Conservation (phyloP, 2,113 vertebrate genomes). For the Bombycilla garrulus region DNA sequence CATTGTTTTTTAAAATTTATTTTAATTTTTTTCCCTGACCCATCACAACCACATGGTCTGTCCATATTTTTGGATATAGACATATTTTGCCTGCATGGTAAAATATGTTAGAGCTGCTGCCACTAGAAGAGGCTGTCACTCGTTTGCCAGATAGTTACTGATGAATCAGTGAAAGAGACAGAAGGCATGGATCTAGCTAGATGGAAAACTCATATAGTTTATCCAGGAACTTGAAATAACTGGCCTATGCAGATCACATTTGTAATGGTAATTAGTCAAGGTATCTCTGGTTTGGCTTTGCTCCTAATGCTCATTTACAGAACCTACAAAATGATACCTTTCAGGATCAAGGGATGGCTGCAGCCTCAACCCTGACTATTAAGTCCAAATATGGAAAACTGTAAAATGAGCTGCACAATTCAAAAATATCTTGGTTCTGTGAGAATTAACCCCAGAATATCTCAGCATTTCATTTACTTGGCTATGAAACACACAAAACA, state of each 20-base stretch:
- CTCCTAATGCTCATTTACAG: background rate
- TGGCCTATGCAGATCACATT: background rate
- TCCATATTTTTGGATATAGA: background rate
- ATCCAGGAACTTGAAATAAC: background rate
- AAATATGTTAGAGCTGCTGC: background rate
- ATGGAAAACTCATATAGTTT: background rate
- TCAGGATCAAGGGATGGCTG: background rate
- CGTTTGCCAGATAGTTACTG: background rate
- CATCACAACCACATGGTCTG: background rate
- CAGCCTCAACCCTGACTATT: background rate
- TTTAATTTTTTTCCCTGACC: background rate
- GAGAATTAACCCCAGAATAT: background rate
- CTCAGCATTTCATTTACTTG: background rate
- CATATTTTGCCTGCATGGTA: background rate
- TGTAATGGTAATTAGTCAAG: background rate
- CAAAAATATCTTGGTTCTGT: background rate
- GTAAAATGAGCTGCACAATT: background rate
- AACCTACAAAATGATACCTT: background rate
- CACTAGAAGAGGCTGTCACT: background rate
- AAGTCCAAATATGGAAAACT: background rate
- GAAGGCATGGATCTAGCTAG: background rate
- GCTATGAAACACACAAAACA: background rate
- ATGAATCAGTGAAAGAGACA: background rate
- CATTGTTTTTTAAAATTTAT: background rate
- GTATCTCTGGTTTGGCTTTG: background rate